phyloP scores from a whole-genome alignment of 2,888 invertebrate species.

The Acronicta leporina region DNA sequence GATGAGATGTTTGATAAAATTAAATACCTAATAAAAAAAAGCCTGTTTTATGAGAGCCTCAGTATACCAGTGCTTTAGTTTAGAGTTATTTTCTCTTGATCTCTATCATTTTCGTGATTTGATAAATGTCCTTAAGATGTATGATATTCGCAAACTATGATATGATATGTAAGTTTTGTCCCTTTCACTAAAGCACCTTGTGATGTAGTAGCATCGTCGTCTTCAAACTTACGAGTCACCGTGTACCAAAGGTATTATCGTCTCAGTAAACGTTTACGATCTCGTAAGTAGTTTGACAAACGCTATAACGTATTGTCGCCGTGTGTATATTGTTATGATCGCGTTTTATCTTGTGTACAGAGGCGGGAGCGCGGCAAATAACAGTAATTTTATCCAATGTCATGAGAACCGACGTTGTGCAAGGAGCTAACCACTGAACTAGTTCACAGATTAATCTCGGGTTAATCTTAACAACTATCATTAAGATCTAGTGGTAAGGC shows the following conservation, averaged over 20 bases:
- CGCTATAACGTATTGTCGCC: slow-evolving; percentile 49
- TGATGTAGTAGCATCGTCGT: slow-evolving; percentile 30
- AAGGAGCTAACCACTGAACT: slow-evolving; percentile 77
- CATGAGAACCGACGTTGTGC: slow-evolving; percentile 83
- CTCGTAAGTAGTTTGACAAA: slow-evolving; percentile 48
- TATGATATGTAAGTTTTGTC: slow-evolving; percentile 22
- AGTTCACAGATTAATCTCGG: slow-evolving; percentile 81
- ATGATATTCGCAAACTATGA: slow-evolving; percentile 23
- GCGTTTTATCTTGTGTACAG: slow-evolving; percentile 59
- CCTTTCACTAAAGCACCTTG: slow-evolving; percentile 18
- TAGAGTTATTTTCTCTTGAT: slow-evolving; percentile 18
- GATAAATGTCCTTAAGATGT: slow-evolving; percentile 27
- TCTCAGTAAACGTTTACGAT: slow-evolving; percentile 45
- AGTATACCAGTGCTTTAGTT: neutral
- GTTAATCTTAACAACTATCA: slow-evolving; percentile 80
- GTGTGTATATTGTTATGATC: slow-evolving; percentile 61
- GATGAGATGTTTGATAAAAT: too few relatives aligned
- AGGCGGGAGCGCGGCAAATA: slow-evolving; percentile 66
- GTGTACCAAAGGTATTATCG: slow-evolving; percentile 36
- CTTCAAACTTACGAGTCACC: slow-evolving; percentile 33
- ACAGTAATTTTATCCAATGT: slow-evolving; percentile 85
- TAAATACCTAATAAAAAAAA: neutral
- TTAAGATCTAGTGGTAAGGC: slow-evolving; percentile 75
- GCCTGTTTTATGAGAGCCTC: neutral
- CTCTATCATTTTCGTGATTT: slow-evolving; percentile 15